Evolutionary conservation across 2,888 invertebrate species (phyloP).

Genomic region (Ametastegia equiseti): DNA sequence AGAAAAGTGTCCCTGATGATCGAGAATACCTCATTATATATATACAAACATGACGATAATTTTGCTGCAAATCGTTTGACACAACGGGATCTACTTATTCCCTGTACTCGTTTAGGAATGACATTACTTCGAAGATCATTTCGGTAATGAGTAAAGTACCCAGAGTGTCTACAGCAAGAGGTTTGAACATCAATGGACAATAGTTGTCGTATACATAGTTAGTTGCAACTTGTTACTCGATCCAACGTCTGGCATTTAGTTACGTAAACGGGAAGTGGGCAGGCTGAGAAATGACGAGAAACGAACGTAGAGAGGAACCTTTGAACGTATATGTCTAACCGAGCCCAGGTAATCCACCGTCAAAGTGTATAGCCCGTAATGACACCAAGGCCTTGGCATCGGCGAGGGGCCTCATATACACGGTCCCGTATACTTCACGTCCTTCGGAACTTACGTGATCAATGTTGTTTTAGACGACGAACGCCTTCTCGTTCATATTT

Average conservation of each 20-base stretch:
- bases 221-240: conserved; percentile 39
- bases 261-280: conserved; percentile 46
- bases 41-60: too few species aligned
- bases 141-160: too few species aligned
- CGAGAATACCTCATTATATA: too few species aligned
- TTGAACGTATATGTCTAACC: conserved; percentile 25
- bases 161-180: too few species aligned
- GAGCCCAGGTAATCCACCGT: conserved; percentile 28
- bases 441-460: conserved; percentile 24
- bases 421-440: neutral
- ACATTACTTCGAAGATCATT: too few species aligned
- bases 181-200: too few species aligned
- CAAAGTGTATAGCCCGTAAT: conserved; percentile 11
- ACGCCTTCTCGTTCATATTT: conserved; percentile 9
- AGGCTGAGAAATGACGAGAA: neutral
- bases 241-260: neutral
- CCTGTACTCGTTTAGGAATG: too few species aligned
- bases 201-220: too few species aligned
- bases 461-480: conserved; percentile 13
- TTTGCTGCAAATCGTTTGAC: too few species aligned
- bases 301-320: conserved; percentile 22
- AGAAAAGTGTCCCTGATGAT: too few species aligned
- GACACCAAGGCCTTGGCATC: conserved; percentile 38
- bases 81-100: too few species aligned
- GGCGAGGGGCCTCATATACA: too few species aligned